Evolutionary conservation across 2,888 invertebrate species (phyloP).

Genomic region (Galeopsomyia nigrocyanea): DNA sequence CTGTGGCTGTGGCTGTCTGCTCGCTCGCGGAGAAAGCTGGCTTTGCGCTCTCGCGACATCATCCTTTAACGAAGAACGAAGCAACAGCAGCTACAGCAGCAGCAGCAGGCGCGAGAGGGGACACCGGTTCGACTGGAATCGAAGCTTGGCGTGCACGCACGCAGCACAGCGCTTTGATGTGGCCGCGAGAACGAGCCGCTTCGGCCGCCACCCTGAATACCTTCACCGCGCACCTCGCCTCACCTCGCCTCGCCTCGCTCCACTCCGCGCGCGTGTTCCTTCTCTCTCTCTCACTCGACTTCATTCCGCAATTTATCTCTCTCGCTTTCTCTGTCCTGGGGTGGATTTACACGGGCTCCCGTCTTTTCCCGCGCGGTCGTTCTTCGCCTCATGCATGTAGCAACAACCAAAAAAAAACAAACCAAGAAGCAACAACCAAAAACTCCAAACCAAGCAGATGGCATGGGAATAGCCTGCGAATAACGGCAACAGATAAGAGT

Average conservation of each 20-base stretch:
- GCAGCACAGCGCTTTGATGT: constrained; percentile 61
- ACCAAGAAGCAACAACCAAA: constrained; percentile 18
- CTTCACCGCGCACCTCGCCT: constrained; percentile 49
- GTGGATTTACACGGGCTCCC: constrained; percentile 35
- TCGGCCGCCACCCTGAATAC: constrained; percentile 64
- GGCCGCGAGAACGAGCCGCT: constrained; percentile 56
- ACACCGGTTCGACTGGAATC: constrained; percentile 65
- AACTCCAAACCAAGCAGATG: constrained; percentile 24
- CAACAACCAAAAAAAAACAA: not conserved
- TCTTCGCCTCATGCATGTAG: no score
- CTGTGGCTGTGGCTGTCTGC: no score
- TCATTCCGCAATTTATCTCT: constrained; percentile 59
- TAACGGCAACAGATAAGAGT: constrained; percentile 15
- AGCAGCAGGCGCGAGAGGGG: constrained; percentile 26
- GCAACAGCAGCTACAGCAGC: not conserved
- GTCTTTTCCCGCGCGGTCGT: constrained; percentile 8
- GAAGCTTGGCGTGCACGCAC: constrained; percentile 49
- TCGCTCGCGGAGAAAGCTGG: not conserved
- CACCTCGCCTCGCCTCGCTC: constrained; percentile 43
- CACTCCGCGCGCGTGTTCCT: constrained; percentile 35
- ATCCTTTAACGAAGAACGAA: constrained; percentile 32
- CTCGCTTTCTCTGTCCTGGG: constrained; percentile 43
- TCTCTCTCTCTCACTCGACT: constrained; percentile 38
- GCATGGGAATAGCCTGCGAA: constrained; percentile 27
- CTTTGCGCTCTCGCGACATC: constrained; percentile 14